phyloP scores from a whole-genome alignment of 2,113 vertebrate genomes.

The Sminthopsis crassicaudata region DNA sequence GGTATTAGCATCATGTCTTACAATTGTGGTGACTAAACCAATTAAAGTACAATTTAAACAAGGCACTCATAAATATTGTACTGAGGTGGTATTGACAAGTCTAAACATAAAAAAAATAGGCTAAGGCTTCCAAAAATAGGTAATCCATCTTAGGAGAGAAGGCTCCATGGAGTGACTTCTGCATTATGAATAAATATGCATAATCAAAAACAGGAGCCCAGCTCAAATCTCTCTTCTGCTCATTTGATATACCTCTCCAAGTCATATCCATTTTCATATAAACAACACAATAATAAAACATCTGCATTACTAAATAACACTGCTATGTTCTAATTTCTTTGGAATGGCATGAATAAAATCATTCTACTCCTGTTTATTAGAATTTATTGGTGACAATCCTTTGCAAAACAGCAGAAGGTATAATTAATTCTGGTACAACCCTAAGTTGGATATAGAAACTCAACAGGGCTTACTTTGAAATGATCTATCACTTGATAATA shows the following conservation, averaged over 20 bases:
- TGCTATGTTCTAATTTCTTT: constrained; percentile 85
- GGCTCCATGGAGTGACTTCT: constrained; percentile 73
- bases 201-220: constrained; percentile 81
- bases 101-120: constrained; percentile 77
- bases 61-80: constrained; percentile 84
- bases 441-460: constrained; percentile 79
- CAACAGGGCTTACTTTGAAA: constrained; percentile 78
- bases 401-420: constrained; percentile 81
- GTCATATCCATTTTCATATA: constrained; percentile 84
- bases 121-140: constrained; percentile 73
- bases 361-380: constrained; percentile 83
- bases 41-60: constrained; percentile 84
- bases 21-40: constrained; percentile 81
- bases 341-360: constrained; percentile 83
- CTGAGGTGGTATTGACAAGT: constrained; percentile 78
- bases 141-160: constrained; percentile 80
- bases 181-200: constrained; percentile 83
- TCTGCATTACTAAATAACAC: constrained; percentile 85
- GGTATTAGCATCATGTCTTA: constrained; percentile 82
- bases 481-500: constrained; percentile 64
- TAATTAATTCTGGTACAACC: constrained; percentile 83
- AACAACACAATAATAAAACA: constrained; percentile 84
- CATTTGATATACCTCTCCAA: constrained; percentile 82
- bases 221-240: constrained; percentile 78
- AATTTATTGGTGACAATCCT: constrained; percentile 83